Base-by-base conservation (phyloP, 2,888 invertebrate genomes). In the Epinotia bilunana region DNA sequence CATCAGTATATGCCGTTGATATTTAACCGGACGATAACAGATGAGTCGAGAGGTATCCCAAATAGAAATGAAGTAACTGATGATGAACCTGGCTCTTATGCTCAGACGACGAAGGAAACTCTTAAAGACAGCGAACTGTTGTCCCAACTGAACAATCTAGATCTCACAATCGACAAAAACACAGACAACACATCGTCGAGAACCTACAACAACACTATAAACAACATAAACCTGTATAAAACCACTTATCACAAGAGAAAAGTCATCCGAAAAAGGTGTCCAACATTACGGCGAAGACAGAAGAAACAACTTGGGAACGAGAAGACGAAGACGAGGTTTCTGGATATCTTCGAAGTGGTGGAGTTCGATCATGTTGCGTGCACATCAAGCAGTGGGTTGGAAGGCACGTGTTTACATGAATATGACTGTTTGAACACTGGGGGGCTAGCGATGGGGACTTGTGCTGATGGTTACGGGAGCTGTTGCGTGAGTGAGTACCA, bases 401-500 rank as follows among this genome's bases (percentile, higher is more conserved):
- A 96, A 83, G 97, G 97, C 0, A 95, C 95, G 33, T 97, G 97
- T 84, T 95, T 96, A 80, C 96, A 96, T 81, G 94, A 95, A 76
- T 91, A 94, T 53, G 96, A 97, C 83, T 97, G 97, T 84, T 89
- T 91, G 20, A 90, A 93, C 65, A 85, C 95, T 57, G 95, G 95
- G 67, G 97, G 97, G 2, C 91, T 92, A 7, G 87, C 94, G 1
- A 95, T 96, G 86, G 96, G 96, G n/a, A 86, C 93, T 0, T 97
- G 97, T 87, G 97, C 96, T 18, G 95, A 95, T 84, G 97, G 96
- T 5, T 96, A 95, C 83, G 97, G 97, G 13, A 95, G 95, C 43
- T 97, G 97, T 83, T 97, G 97, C 83, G 94, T 96, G 77, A 96
- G 97, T 97, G 94, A 96, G 96, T 95, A 81, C 33, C 18, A 1